A percentile compares a stretch with the other conserved stretches of the same genome.
These are phyloP conservation scores for Bombycilla garrulus DNA, from an alignment of 2,113 vertebrate species.

Conservation along the genomic window DNA sequence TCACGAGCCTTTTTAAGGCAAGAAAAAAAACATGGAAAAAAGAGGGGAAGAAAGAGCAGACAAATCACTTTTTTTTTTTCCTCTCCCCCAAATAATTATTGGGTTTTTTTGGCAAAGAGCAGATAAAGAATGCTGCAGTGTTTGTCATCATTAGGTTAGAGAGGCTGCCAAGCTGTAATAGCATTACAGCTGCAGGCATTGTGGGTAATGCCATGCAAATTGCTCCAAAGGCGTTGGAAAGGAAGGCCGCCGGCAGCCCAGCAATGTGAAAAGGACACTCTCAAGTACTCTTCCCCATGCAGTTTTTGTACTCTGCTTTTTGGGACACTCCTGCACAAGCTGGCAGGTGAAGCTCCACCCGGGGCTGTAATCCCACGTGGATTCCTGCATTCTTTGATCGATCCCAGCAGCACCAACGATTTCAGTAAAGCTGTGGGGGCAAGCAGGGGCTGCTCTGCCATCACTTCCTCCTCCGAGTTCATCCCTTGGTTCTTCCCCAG, in stretches of 20 bases:
- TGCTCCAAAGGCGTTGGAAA: conserved; percentile 44
- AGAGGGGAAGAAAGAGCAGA: neutral
- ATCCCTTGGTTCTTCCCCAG: accelerated
- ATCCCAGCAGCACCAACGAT: neutral
- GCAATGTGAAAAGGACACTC: conserved; percentile 53
- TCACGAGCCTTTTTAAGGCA: neutral
- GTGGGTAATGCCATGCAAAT: conserved; percentile 68
- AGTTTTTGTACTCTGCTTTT: neutral
- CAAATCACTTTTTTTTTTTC: neutral
- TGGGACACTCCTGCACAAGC: neutral
- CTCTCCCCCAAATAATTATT: neutral
- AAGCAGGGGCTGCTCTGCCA: neutral
- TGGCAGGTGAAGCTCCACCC: neutral
- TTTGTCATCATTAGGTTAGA: conserved; percentile 65
- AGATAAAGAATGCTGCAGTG: conserved; percentile 12
- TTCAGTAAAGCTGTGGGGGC: neutral
- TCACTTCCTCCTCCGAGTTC: neutral
- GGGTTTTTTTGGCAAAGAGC: neutral
- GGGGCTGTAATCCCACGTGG: accelerated
- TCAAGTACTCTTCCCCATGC: neutral
- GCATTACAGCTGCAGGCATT: conserved; percentile 53
- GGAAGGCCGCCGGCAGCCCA: neutral
- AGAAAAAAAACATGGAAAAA: too few species aligned
- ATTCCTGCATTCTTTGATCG: neutral
- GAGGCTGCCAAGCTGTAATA: conserved; percentile 58